Base-by-base conservation (phyloP, 2,888 invertebrate species). In the Caenorhabditis imperialis region DNA sequence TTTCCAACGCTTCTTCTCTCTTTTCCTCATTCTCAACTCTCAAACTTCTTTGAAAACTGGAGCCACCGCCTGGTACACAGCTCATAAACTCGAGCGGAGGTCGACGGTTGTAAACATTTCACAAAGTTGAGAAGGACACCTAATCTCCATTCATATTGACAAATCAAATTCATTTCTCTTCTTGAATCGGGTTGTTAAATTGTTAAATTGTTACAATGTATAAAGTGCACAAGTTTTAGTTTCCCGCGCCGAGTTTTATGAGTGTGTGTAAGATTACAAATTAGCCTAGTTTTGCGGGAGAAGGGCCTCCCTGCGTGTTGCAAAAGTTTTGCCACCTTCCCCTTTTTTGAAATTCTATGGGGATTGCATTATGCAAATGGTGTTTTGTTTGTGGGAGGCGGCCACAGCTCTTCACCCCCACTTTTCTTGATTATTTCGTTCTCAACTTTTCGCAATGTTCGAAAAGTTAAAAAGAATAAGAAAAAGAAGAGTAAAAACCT, bases 231-330 rank as follows among this genome's bases (percentile, higher is more conserved):
- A 27, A 40, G 40, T 53, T 18, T 40, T 40, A 40, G 40, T 20
- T 44, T 44, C 27, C n/a, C 51, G 25, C 47, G 47, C 37, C 37
- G 25, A 3, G 25, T 44, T 67, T 57, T 65, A 65, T 57, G 55
- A 65, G 50, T 65, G 67, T 67, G 67, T 67, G 57, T 67, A 57
- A 67, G 57, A 55, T 57, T 42, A 57, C 44, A 67, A 67, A 67
- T 67, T 67, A 67, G 40, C 57, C 67, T 67, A 67, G 67, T 67
- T 67, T 67, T 55, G 42, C 57, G 22, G 6, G 30, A 10, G 7
- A 30, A 30, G 30, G 14, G 18, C 35, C 16, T 20, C 27, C 23
- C 27, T n/a, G n/a, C n/a, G n/a, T n/a, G n/a, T 27, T 18, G 6
- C 27, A 16, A 20, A 27, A n/a, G 6, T 51, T 23, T 23, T 7